Conservation (phyloP, 2,888 invertebrate species). For the Chymomyza fuscimana region DNA sequence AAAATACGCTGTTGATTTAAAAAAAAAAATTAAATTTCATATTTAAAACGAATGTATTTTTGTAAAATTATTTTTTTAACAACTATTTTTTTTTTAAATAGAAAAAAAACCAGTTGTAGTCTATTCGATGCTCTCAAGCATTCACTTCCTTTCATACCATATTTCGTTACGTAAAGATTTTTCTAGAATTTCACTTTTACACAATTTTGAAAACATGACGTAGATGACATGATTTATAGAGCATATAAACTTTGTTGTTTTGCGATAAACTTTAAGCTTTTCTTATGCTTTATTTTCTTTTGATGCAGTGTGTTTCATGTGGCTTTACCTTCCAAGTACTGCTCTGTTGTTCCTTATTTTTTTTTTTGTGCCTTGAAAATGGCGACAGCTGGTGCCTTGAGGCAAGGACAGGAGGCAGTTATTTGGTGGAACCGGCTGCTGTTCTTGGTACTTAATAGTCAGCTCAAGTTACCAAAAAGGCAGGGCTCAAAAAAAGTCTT, state of each 20-base stretch:
- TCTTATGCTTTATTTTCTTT: not conserved
- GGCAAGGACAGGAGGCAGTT: slow-evolving; percentile 21
- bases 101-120: no score
- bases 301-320: not conserved
- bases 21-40: no score
- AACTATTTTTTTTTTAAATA: no score
- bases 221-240: not conserved
- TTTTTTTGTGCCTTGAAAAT: slow-evolving; percentile 7
- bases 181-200: no score
- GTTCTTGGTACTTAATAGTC: slow-evolving; percentile 42
- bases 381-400: slow-evolving; percentile 53
- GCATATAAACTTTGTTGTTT: not conserved
- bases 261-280: not conserved
- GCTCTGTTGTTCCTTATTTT: not conserved
- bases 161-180: no score
- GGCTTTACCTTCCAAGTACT: not conserved
- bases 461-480: slow-evolving; percentile 30
- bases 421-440: not conserved
- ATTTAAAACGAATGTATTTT: no score
- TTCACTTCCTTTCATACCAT: no score
- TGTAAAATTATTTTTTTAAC: no score
- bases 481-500: not conserved
- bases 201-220: no score
- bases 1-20: no score
- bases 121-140: no score